Percentiles rank a stretch among this genome's conserved stretches.
These are phyloP conservation scores for Acrocephalus arundinaceus DNA, from an alignment of 2,113 vertebrate species.

Conservation along the genomic window DNA sequence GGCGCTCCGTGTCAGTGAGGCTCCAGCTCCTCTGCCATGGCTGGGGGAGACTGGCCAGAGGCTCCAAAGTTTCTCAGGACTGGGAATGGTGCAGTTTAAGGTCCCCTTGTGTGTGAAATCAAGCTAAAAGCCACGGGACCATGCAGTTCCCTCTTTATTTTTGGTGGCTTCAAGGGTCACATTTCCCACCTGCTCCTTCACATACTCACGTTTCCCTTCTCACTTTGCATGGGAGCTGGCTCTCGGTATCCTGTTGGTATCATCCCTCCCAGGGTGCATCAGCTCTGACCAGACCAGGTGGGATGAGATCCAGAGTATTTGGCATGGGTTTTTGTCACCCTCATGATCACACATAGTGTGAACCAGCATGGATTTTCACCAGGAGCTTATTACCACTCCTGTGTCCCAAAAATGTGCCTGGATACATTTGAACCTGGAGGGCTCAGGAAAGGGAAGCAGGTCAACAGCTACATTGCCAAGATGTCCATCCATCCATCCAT, in stretches of 20 bases:
- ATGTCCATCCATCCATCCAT: background rate
- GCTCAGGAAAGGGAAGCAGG: background rate
- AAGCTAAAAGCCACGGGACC: background rate
- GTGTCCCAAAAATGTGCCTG: background rate
- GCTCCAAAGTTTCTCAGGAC: background rate
- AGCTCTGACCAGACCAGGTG: background rate
- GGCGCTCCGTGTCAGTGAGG: background rate
- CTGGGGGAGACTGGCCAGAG: background rate
- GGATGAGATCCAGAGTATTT: background rate
- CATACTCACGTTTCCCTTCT: background rate
- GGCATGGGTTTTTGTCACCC: background rate
- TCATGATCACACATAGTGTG: background rate
- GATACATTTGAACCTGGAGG: background rate
- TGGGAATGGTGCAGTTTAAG: background rate
- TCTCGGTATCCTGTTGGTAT: background rate
- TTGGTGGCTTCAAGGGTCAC: background rate
- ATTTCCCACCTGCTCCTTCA: background rate
- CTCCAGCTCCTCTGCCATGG: background rate
- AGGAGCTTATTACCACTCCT: background rate
- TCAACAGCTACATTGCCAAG: background rate
- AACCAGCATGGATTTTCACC: rapidly evolving
- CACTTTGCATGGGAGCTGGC: background rate
- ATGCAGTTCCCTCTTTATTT: background rate
- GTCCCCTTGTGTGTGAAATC: background rate
- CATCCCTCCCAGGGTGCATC: background rate